Percentiles rank a stretch among this genome's conserved stretches.
These are phyloP conservation scores for Dasyornis broadbenti DNA, from an alignment of 2,113 vertebrate genomes.

Conservation along the genomic window DNA sequence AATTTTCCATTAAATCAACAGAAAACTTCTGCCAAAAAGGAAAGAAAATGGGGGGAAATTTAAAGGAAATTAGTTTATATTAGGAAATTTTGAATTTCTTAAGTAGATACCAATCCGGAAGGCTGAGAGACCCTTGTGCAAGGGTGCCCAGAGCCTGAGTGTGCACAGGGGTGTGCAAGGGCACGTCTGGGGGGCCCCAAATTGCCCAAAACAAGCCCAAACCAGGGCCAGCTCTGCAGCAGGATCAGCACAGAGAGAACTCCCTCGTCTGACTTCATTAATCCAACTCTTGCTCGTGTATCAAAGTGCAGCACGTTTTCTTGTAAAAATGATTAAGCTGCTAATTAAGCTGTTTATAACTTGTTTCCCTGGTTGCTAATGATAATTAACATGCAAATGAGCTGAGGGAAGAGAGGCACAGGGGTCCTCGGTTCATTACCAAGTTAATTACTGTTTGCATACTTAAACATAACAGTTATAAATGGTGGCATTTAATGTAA, in stretches of 20 bases:
- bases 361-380: constrained; percentile 82
- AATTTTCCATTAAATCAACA: neutral
- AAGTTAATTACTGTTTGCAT: constrained; percentile 93
- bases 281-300: constrained; percentile 66
- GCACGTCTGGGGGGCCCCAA: neutral
- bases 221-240: neutral
- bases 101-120: neutral
- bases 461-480: constrained; percentile 82
- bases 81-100: neutral
- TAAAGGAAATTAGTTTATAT: neutral
- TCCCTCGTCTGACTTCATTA: constrained; percentile 57
- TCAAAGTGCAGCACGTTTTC: constrained; percentile 69
- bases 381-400: constrained; percentile 99
- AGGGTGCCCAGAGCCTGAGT: neutral
- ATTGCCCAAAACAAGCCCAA: neutral
- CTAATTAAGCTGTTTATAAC: constrained; percentile 86
- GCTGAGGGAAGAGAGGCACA: constrained; percentile 80
- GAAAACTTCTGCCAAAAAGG: neutral
- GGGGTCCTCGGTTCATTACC: constrained; percentile 83
- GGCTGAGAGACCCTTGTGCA: neutral
- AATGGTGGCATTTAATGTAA: constrained; percentile 81
- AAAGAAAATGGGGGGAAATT: neutral
- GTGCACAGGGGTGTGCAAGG: neutral
- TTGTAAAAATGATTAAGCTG: constrained; percentile 85
- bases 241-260: neutral